Conservation (phyloP, 2,797 vertebrate species). For the Carduelis carduelis region DNA sequence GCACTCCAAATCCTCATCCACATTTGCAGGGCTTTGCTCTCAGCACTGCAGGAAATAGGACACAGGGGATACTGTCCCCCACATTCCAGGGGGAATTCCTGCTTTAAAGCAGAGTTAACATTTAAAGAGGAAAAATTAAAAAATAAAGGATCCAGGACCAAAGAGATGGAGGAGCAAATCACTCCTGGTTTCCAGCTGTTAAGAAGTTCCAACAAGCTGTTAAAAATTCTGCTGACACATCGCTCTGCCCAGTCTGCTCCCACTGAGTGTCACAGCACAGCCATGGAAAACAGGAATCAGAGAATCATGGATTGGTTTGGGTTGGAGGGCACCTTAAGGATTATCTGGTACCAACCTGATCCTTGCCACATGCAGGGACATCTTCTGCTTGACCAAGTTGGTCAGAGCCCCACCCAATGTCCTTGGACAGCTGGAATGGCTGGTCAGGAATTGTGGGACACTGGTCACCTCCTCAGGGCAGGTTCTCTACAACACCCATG, state of each 20-base stretch:
- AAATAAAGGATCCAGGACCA: background rate
- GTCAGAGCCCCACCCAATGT: background rate
- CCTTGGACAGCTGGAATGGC: background rate
- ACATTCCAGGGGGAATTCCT: background rate
- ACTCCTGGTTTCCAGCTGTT: background rate
- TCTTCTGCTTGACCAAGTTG: background rate
- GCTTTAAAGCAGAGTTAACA: background rate
- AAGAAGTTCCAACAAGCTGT: background rate
- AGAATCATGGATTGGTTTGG: background rate
- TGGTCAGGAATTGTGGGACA: background rate
- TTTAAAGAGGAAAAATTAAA: background rate
- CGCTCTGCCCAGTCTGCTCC: background rate
- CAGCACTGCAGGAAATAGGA: background rate
- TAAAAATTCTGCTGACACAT: background rate
- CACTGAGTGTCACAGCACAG: background rate
- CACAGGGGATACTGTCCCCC: background rate
- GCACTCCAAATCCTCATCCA: background rate
- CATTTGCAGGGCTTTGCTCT: background rate
- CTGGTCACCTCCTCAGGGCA: accelerated
- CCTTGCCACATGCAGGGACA: background rate
- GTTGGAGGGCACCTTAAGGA: background rate
- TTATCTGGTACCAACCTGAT: background rate
- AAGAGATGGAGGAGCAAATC: background rate
- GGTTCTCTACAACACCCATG: background rate
- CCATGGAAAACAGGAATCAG: background rate